A percentile compares a stretch with the other conserved stretches of the same genome.
Evolutionary conservation across 2,797 vertebrate species (phyloP).

Genomic region (Phalloptychus januarius): DNA sequence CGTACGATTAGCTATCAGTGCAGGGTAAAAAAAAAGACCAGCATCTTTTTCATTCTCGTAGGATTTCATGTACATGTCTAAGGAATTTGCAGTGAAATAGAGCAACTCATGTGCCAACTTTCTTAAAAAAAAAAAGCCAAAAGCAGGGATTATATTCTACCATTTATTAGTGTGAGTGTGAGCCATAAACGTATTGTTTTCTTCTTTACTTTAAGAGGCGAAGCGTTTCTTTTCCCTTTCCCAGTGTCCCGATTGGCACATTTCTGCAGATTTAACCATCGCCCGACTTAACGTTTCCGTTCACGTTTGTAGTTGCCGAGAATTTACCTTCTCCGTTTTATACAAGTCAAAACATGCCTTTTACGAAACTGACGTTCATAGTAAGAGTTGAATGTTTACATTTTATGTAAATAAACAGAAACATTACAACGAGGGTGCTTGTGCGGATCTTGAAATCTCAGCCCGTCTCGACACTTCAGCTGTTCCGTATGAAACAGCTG

Average conservation of each 20-base stretch:
- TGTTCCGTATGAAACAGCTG: neutral
- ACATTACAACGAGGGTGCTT: constrained; percentile 46
- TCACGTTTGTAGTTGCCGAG: constrained; percentile 65
- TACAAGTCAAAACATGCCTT: constrained; percentile 80
- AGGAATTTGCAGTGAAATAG: constrained; percentile 46
- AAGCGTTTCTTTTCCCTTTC: constrained; percentile 4
- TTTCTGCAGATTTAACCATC: constrained; percentile 38
- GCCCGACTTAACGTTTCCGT: constrained; percentile 17
- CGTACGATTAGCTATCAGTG: constrained; percentile 64
- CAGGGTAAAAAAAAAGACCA: constrained; percentile 73
- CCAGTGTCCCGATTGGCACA: constrained; percentile 22
- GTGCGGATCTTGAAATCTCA: neutral
- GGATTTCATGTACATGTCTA: constrained; percentile 19
- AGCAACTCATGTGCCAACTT: constrained; percentile 59
- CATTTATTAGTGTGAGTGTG: constrained; percentile 32
- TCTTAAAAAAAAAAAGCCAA: constrained; percentile 35
- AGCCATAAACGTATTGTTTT: constrained; percentile 62
- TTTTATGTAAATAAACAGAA: constrained; percentile 75
- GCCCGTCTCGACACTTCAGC: neutral
- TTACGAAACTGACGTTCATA: constrained; percentile 75
- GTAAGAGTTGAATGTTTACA: constrained; percentile 82
- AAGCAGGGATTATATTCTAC: constrained; percentile 57
- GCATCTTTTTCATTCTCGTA: constrained; percentile 47
- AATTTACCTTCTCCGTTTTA: constrained; percentile 79
- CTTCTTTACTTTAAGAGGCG: constrained; percentile 29